Evolutionary conservation across 2,888 invertebrate genomes (phyloP).

Genomic region (Adelognathus sp.): DNA sequence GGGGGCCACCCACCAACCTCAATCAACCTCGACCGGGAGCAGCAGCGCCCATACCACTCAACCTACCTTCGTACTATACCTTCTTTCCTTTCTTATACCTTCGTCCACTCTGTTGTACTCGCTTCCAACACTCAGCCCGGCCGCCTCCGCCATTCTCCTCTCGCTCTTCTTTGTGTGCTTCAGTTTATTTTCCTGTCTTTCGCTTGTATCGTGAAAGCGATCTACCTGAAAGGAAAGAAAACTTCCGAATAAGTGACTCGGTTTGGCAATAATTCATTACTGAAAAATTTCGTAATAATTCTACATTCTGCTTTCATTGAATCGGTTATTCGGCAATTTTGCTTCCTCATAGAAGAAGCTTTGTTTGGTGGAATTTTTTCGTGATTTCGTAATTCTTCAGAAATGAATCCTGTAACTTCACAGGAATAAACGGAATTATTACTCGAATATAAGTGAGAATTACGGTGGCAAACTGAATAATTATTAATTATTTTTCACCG

Average conservation of each 20-base stretch:
- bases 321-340: background rate
- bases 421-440: no score
- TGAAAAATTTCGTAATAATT: background rate
- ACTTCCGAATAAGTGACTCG: background rate
- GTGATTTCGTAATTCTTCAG: no score
- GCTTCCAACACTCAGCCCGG: constrained; percentile 18
- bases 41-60: background rate
- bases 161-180: background rate
- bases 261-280: background rate
- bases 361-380: no score
- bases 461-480: no score
- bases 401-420: no score
- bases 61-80: constrained; percentile 10
- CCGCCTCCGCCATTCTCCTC: constrained; percentile 10
- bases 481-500: no score
- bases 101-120: constrained; percentile 3
- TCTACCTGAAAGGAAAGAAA: background rate
- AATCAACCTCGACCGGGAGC: constrained; percentile 71
- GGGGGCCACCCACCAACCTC: constrained; percentile 78
- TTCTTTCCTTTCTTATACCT: constrained; percentile 2
- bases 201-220: background rate
- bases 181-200: background rate
- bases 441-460: no score
- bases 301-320: background rate
- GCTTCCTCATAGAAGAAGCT: no score